Evolutionary conservation across 2,888 invertebrate species (phyloP).

Genomic region (Ormyrus rosae): DNA sequence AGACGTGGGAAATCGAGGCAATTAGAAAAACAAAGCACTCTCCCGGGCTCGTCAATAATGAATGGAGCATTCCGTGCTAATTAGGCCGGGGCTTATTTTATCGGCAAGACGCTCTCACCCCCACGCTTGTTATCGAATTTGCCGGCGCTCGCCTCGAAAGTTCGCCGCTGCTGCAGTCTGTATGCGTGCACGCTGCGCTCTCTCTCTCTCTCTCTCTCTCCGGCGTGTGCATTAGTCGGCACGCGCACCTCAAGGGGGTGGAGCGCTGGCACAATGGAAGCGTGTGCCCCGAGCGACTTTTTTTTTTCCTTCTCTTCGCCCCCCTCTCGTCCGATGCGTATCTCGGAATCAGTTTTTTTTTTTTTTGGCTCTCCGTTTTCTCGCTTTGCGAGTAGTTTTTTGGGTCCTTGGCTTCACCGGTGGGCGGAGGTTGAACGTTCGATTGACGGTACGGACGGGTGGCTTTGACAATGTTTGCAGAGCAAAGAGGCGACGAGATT

Average conservation of each 20-base stretch:
- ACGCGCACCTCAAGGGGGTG: constrained; percentile 10
- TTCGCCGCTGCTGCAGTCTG: neutral
- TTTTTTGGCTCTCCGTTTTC: neutral
- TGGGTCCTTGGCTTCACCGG: neutral
- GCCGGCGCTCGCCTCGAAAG: neutral
- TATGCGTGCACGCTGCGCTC: neutral
- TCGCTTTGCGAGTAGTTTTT: neutral
- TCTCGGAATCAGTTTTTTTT: neutral
- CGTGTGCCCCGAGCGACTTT: constrained; percentile 4
- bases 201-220: neutral
- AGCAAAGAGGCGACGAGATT: constrained; percentile 5
- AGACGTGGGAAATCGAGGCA: no score
- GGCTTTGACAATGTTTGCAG: constrained; percentile 6
- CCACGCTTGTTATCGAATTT: constrained; percentile 11
- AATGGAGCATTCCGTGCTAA: constrained; percentile 10
- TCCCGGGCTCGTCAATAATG: neutral
- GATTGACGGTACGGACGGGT: constrained; percentile 2
- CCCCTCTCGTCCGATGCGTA: neutral
- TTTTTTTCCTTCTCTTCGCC: neutral
- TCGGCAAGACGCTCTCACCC: neutral
- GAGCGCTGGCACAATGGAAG: constrained; percentile 29
- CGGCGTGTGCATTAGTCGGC: constrained; percentile 3
- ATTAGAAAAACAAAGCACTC: no score
- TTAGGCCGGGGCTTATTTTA: constrained; percentile 13
- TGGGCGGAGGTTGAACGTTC: constrained; percentile 8